Base-by-base conservation (phyloP, 2,797 vertebrate genomes). In the Rhadinocentrus ornatus region DNA sequence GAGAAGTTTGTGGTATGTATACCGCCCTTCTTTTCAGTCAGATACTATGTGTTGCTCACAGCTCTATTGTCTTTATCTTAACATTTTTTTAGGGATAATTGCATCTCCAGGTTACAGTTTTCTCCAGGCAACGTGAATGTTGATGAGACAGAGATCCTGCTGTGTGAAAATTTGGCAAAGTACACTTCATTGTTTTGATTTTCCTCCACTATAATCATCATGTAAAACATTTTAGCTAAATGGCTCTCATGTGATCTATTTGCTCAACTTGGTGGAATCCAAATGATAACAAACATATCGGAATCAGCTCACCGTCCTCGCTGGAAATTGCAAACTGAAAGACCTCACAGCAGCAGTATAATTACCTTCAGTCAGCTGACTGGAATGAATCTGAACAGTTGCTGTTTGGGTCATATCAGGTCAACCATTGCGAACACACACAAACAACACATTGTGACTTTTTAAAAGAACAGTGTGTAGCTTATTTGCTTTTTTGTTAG, bases 1-100 rank as follows among this genome's bases (percentile, higher is more conserved):
- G 93, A 96, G 54, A 97, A 95, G 77, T 99, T 97, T 70, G 88
- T 97, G 97, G 98, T 99, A 91, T 60, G 93, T 84, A 63, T 8
- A 11, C 54, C 29, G 1, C 0, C n/a, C 52, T 50, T 26, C 22
- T 53, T 75, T 32, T 50, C 0, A 15, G 6, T 16, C 4, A 44
- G 71, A 55, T 20, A 12, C 48, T 10, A 46, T 16, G 5, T 29
- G 18, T 20, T 3, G 2, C 10, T 39, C 1, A 26, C 34, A 53
- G 13, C 20, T 66, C 29, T n/a, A 59, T 10, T 2, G 5, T 50
- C 46, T 52, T 64, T 26, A 41, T 52, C 56, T 24, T 22, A 2
- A 65, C 52, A 31, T 8, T 4, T 35, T 44, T n/a, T 52, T 7
- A 11, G 54, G 26, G 44, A 55, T 13, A 61, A 66, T 3, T 29